These are phyloP conservation scores for Leptopterna dolabrata DNA, from an alignment of 2,888 invertebrate genomes.

Conservation along the genomic window DNA sequence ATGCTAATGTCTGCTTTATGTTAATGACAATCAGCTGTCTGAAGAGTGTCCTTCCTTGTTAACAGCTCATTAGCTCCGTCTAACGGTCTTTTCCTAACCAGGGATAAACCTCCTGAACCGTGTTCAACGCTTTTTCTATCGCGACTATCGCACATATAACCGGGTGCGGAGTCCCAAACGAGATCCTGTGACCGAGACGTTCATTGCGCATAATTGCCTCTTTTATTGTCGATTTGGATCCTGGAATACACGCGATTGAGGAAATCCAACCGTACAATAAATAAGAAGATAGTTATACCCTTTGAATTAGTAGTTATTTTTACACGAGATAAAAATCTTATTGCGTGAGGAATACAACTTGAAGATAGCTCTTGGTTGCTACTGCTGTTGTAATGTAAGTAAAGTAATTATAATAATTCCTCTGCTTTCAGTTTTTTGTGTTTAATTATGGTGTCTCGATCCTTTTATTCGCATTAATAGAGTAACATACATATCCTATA, in stretches of 20 bases:
- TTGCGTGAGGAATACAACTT: not conserved
- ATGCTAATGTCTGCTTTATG: conserved; percentile 3
- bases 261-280: not conserved
- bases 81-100: conserved; percentile 15
- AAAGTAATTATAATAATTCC: not conserved
- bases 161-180: not conserved
- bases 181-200: not conserved
- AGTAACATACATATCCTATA: too few relatives aligned
- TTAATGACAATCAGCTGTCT: conserved; percentile 17
- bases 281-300: not conserved
- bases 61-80: conserved; percentile 18
- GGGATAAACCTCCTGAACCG: not conserved
- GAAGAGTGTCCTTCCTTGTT: conserved; percentile 14
- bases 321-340: not conserved
- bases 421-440: too few relatives aligned
- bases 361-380: not conserved
- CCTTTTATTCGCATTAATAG: too few relatives aligned
- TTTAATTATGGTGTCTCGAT: too few relatives aligned
- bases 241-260: conserved; percentile 14
- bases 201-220: conserved; percentile 32
- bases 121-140: not conserved
- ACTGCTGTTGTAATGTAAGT: not conserved
- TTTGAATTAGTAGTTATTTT: not conserved
- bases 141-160: not conserved
- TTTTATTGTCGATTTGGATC: conserved; percentile 1